phyloP scores from a whole-genome alignment of 1,140 invertebrate species.

The Diorhabda elongata region DNA sequence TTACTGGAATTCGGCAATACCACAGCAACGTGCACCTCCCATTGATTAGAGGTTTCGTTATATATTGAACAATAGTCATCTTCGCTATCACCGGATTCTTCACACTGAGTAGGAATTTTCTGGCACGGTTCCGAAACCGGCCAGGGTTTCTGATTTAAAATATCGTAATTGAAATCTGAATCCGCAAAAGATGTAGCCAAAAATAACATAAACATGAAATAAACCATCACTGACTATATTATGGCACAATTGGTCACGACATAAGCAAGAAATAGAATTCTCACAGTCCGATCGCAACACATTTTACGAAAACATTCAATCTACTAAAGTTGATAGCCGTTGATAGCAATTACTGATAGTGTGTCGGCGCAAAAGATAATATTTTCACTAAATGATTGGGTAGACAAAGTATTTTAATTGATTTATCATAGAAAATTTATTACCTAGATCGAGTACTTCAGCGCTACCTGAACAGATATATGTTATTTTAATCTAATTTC shows the following conservation, averaged over 20 bases:
- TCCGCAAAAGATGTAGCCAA: conserved; percentile 5
- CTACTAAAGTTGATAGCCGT: conserved; percentile 31
- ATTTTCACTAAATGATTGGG: conserved; percentile 14
- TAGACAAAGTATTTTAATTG: conserved; percentile 17
- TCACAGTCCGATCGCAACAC: conserved; percentile 27
- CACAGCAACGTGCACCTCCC: conserved; percentile 34
- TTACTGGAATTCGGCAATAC: conserved; percentile 31
- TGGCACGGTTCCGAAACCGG: conserved; percentile 7
- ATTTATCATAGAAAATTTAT: conserved; percentile 16
- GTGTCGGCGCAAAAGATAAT: conserved; percentile 21
- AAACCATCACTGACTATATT: conserved; percentile 23
- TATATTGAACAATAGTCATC: background rate
- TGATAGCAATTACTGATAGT: conserved; percentile 37
- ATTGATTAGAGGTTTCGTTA: conserved; percentile 22
- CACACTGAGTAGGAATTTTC: background rate
- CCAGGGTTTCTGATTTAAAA: conserved; percentile 19
- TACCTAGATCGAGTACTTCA: background rate
- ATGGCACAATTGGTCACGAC: conserved; percentile 6
- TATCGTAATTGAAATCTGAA: conserved; percentile 21
- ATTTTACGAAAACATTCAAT: conserved; percentile 30
- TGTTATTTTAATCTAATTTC: background rate
- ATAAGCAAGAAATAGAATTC: conserved; percentile 10
- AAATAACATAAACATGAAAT: conserved; percentile 13
- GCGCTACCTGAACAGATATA: background rate
- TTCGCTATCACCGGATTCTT: too few species aligned